A percentile compares a stretch with the other conserved stretches of the same genome.
Evolutionary conservation across 1,140 invertebrate species (phyloP).

Genomic region (Bursaphelenchus mucronatus): DNA sequence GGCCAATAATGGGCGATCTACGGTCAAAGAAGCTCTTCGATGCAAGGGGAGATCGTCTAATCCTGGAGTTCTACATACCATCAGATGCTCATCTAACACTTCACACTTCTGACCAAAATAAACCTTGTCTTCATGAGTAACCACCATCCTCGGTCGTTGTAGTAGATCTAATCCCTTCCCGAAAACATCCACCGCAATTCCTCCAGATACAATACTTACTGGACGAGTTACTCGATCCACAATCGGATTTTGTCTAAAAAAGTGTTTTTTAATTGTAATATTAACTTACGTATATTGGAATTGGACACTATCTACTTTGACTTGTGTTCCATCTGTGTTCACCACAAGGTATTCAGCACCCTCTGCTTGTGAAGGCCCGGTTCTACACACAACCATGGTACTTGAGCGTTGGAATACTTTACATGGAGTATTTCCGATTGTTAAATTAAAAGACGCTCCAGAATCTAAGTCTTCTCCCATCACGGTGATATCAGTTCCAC

Average conservation of each 20-base stretch:
- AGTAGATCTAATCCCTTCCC: slow-evolving; percentile 45
- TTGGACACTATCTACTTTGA: slow-evolving; percentile 49
- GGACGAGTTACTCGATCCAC: slow-evolving; percentile 37
- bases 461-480: slow-evolving; percentile 86
- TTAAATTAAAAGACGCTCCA: slow-evolving; percentile 79
- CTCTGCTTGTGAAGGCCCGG: slow-evolving; percentile 30
- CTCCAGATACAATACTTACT: slow-evolving; percentile 44
- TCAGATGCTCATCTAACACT: slow-evolving; percentile 40
- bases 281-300: slow-evolving; percentile 45
- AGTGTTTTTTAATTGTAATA: background rate
- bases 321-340: slow-evolving; percentile 53
- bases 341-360: slow-evolving; percentile 35
- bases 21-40: slow-evolving; percentile 20
- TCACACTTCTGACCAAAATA: slow-evolving; percentile 41
- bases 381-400: slow-evolving; percentile 44
- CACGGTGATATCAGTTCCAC: slow-evolving; percentile 85
- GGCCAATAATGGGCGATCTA: slow-evolving; percentile 34
- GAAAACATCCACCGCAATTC: slow-evolving; percentile 45
- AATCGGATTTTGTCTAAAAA: slow-evolving; percentile 47
- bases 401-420: slow-evolving; percentile 66
- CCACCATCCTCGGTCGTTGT: slow-evolving; percentile 48
- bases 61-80: slow-evolving; percentile 49
- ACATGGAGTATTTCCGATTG: slow-evolving; percentile 72
- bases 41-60: slow-evolving; percentile 42
- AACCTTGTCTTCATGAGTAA: slow-evolving; percentile 38